Base-by-base conservation (phyloP, 1,140 invertebrate species). In the Adoxophyes honmai region DNA sequence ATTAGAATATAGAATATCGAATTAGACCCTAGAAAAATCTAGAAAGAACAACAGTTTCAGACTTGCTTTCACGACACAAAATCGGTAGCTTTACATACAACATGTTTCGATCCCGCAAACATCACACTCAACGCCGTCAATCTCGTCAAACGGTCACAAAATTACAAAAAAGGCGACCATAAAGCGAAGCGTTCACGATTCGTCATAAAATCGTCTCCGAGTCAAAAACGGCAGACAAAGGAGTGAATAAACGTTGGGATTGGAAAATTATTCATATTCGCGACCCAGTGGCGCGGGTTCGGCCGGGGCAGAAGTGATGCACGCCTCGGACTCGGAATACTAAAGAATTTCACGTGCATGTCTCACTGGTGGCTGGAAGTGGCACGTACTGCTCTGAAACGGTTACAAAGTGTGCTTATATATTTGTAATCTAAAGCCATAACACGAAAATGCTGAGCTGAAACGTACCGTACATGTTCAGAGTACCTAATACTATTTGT, bases 261-360 rank as follows among this genome's bases (percentile, higher is more conserved):
- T 73, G 71, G 71, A 75, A 75, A 79, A 83, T 81, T 81, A 81
- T 81, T 79, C 78, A 81, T 76, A 81, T 70, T 73, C 60, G 70
- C 66, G 73, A 75, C 70, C 72, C 72, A 60, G 59, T 59, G 61
- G 34, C 42, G 11, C 5, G 42, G 21, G 42, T 18, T 60, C 59
- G 55, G 66, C 60, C 63, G 59, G 60, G 60, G 52, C 66, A 62
- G 62, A 60, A 39, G 34, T 52, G 11, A 48, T 48, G 42, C 42
- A 48, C 11, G 16, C 39, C 39, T 15, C 9, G 0, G n/a, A n/a
- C 4, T 8, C 15, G 18, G 39, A 44, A 44, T 44, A 44, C 39
- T 44, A 21, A 44, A 44, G 13, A 44, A 44, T 44, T 28, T 28
- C 21, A 42, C 15, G 34, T 36, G 9, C 34, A 28, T 6, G 21